Conservation (phyloP, 2,888 invertebrate species). For the Eupithecia insigniata region DNA sequence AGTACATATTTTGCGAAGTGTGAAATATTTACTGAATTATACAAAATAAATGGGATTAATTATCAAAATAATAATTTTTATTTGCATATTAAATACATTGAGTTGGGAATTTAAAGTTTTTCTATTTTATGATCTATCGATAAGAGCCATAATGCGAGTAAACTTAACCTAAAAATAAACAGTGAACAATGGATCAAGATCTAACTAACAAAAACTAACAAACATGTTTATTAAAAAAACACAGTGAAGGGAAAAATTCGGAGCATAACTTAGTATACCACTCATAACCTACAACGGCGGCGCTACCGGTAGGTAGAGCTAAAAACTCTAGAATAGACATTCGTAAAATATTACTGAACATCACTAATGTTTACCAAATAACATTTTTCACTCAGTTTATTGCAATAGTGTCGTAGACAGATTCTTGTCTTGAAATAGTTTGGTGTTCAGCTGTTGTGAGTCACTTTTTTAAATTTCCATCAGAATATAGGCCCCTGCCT, state of each 20-base stretch:
- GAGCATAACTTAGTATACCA: slow-evolving; percentile 14
- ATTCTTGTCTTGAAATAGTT: background rate
- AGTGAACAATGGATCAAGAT: background rate
- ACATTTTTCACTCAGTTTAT: slow-evolving; percentile 9
- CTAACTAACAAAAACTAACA: background rate
- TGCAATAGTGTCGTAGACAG: background rate
- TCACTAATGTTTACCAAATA: slow-evolving; percentile 15
- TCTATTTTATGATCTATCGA: background rate
- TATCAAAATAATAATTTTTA: slow-evolving; percentile 19
- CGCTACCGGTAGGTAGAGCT: slow-evolving; percentile 29
- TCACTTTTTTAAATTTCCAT: background rate
- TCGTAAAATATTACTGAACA: background rate
- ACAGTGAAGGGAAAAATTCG: background rate
- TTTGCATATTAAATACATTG: slow-evolving; percentile 4
- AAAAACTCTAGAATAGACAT: slow-evolving; percentile 32
- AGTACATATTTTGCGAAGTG: slow-evolving; percentile 20
- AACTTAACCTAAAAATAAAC: background rate
- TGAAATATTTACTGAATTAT: slow-evolving; percentile 30
- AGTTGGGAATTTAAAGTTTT: background rate
- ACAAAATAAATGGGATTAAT: slow-evolving; percentile 37
- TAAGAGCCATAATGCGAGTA: background rate
- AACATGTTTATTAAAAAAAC: background rate
- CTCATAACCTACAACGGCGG: slow-evolving; percentile 53
- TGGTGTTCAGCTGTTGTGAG: background rate
- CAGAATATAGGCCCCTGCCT: background rate